Percentiles rank a stretch among this genome's conserved stretches.
Evolutionary conservation across 2,888 invertebrate species (phyloP).

Genomic region (Metacarcinus magister): DNA sequence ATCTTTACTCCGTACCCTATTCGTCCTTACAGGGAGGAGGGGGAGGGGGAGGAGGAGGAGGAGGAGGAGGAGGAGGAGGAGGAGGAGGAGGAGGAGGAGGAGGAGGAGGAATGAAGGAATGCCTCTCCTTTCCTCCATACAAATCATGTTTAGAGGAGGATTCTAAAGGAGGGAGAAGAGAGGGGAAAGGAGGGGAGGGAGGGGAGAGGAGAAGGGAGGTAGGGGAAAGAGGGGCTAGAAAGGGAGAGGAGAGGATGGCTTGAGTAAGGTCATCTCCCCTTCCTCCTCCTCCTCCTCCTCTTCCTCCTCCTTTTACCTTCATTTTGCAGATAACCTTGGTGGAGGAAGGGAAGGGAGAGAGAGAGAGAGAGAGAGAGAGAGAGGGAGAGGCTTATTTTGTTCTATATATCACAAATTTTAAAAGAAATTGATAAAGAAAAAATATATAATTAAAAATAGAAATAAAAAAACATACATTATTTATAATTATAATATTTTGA

Average conservation of each 20-base stretch:
- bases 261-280: conserved; percentile 44
- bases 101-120: conserved; percentile 34
- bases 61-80: background rate
- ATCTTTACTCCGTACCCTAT: background rate
- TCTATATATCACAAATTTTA: background rate
- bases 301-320: conserved; percentile 29
- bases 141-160: conserved; percentile 58
- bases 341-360: background rate
- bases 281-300: conserved; percentile 31
- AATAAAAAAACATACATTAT: background rate
- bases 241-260: conserved; percentile 49
- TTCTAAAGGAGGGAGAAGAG: background rate
- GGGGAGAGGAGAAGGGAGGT: conserved; percentile 53
- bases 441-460: background rate
- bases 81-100: background rate
- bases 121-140: conserved; percentile 36
- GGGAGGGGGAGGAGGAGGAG: background rate
- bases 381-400: too few relatives aligned
- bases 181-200: conserved; percentile 7
- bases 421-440: background rate
- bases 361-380: background rate
- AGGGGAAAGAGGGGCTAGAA: background rate
- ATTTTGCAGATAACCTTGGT: conserved; percentile 53
- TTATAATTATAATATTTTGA: too few relatives aligned
- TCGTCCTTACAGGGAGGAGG: background rate